Percentiles rank a stretch among this genome's conserved stretches.
Conservation (phyloP, 2,113 vertebrate species). For the Actinemys pallida region DNA sequence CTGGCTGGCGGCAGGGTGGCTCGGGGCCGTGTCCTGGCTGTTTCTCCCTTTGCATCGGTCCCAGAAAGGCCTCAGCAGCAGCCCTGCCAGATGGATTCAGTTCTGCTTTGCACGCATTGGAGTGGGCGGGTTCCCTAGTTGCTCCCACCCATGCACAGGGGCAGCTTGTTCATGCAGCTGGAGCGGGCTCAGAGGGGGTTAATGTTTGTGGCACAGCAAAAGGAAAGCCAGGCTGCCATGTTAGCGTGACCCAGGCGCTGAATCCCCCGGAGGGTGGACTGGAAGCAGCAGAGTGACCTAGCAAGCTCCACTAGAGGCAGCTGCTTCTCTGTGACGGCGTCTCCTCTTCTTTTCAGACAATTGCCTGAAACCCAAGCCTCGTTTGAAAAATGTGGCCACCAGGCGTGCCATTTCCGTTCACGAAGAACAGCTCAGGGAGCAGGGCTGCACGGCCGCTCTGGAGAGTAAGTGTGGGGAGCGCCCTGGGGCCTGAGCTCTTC, state of each 20-base stretch:
- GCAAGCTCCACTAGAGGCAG: background rate
- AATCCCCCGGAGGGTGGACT: too few species aligned
- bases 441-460: constrained; percentile 51
- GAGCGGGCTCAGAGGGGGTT: background rate
- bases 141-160: background rate
- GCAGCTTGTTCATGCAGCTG: too few species aligned
- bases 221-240: background rate
- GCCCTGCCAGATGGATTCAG: background rate
- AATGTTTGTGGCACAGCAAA: background rate
- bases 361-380: constrained; percentile 73
- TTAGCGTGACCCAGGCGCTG: background rate
- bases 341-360: constrained; percentile 73
- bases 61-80: background rate
- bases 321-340: fast-evolving
- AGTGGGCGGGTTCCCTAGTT: background rate
- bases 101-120: background rate
- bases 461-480: constrained; percentile 75
- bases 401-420: constrained; percentile 84
- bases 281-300: background rate
- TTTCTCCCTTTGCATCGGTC: too few species aligned
- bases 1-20: too few species aligned
- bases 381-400: constrained; percentile 67
- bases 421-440: constrained; percentile 83
- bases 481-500: background rate
- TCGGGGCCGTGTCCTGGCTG: too few species aligned